Base-by-base conservation (phyloP, 2,888 invertebrate species). In the Linnaemya vulpina region DNA sequence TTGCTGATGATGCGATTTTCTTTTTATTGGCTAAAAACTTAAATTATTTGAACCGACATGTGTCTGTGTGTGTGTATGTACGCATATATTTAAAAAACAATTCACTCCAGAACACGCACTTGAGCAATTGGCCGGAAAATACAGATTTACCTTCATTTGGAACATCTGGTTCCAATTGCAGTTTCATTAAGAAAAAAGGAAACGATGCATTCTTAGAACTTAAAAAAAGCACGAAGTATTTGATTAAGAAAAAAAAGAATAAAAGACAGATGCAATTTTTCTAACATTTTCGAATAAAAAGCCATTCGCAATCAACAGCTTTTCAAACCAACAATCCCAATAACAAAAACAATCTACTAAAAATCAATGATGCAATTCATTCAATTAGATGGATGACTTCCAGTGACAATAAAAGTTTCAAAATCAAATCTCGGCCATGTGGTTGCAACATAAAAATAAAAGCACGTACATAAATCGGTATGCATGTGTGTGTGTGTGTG, bases 281-380 rank as follows among this genome's bases (percentile, higher is more conserved):
- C 85, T 85, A 85, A 85, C 65, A 82, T 78, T 55, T 58, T 15
- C 15, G 30, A 68, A 73, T 9, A 15, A 38, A 22, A 49, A 53
- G 35, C 17, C 49, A 70, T 17, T 51, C 3, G 60, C 82, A 58
- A 78, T 82, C 85, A 85, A 78, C 85, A 85, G 68, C 82, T 81
- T 81, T 81, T 51, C 62, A 43, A 70, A n/a, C 40, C 65, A 79
- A 67, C 13, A 38, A 74, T 20, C 58, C 30, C 30, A 73, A 60
- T 13, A 70, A 30, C 35, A 49, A 62, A 9, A 63, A 25, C 15
- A 58, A 40, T 35, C 53, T 38, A 83, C 76, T 83, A 71, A 81
- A 84, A 86, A 77, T 81, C 80, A 83, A 86, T 88, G 88, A 88
- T 89, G 88, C 85, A 85, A 85, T 85, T 85, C 85, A 85, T 85